Evolutionary conservation across 2,113 vertebrate genomes (phyloP).

Genomic region (Naja naja): DNA sequence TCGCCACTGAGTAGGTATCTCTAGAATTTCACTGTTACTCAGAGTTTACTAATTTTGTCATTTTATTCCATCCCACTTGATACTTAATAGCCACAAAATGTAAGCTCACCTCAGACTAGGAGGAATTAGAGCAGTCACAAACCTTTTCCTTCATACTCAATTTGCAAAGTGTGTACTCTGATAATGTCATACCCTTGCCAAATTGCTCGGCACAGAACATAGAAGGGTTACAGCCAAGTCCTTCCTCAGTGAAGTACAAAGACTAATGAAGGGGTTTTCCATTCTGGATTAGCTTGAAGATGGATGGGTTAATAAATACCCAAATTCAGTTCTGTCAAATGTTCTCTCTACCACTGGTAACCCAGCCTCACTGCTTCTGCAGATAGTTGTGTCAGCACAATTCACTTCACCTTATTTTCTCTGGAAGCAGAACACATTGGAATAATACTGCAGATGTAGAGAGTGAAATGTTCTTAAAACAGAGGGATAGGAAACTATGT

Average conservation of each 20-base stretch:
- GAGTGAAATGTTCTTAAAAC: not conserved
- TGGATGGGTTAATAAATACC: slow-evolving; percentile 31
- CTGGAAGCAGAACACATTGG: not conserved
- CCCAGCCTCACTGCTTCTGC: not conserved
- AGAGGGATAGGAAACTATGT: not conserved
- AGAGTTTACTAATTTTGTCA: not conserved
- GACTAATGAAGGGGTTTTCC: slow-evolving; percentile 5
- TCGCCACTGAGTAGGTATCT: not conserved
- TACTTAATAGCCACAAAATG: not conserved
- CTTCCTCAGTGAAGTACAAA: slow-evolving; percentile 23
- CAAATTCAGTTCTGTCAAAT: not conserved
- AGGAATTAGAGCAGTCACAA: not conserved
- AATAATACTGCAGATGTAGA: not conserved
- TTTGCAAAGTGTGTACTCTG: slow-evolving; percentile 13
- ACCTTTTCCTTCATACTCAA: not conserved
- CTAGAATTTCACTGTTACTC: not conserved
- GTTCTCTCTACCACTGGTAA: not conserved
- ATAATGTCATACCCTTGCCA: slow-evolving; percentile 20
- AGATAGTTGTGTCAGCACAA: slow-evolving; percentile 5
- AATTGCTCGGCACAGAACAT: slow-evolving; percentile 1
- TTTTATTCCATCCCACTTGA: not conserved
- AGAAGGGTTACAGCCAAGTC: not conserved
- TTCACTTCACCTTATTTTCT: not conserved
- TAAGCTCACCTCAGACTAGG: not conserved
- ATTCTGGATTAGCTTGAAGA: slow-evolving; percentile 20